These are phyloP conservation scores for Drosophila virilis DNA, from an alignment of 1,140 invertebrate genomes.

Conservation along the genomic window DNA sequence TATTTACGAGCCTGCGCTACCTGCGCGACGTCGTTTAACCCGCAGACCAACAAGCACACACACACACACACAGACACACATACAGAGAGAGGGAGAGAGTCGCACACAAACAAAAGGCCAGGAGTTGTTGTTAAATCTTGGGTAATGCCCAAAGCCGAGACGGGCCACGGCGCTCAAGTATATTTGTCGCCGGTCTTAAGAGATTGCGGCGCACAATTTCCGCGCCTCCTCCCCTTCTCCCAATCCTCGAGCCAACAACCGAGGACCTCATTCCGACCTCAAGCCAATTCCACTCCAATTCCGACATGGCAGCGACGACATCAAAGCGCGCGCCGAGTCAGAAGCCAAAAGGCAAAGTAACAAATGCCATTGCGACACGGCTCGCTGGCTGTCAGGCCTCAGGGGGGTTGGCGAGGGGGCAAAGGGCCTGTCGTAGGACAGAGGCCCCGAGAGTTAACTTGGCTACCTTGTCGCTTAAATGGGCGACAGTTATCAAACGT, in stretches of 20 bases:
- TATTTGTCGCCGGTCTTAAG: constrained; percentile 82
- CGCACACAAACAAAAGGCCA: constrained; percentile 55
- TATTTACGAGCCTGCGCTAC: constrained; percentile 77
- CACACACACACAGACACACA: constrained; percentile 47
- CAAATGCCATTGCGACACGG: constrained; percentile 54
- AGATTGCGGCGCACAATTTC: constrained; percentile 79
- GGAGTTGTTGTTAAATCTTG: constrained; percentile 79
- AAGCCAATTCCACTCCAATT: constrained; percentile 26
- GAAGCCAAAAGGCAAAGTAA: constrained; percentile 57
- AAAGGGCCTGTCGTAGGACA: neutral
- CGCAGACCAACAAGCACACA: constrained; percentile 50
- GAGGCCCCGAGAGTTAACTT: constrained; percentile 28
- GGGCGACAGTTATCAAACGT: constrained; percentile 65
- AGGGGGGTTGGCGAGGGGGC: neutral
- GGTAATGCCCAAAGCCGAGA: constrained; percentile 72
- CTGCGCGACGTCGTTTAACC: constrained; percentile 74
- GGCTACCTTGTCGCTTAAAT: constrained; percentile 45
- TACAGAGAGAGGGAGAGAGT: neutral
- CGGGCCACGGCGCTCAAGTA: constrained; percentile 62
- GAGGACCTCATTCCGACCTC: neutral
- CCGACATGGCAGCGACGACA: constrained; percentile 43
- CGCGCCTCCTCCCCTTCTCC: constrained; percentile 26
- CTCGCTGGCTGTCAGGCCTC: constrained; percentile 36
- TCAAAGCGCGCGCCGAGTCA: constrained; percentile 61
- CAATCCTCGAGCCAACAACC: constrained; percentile 3